These are phyloP conservation scores for Panurus biarmicus DNA, from an alignment of 2,113 vertebrate genomes.

Conservation along the genomic window DNA sequence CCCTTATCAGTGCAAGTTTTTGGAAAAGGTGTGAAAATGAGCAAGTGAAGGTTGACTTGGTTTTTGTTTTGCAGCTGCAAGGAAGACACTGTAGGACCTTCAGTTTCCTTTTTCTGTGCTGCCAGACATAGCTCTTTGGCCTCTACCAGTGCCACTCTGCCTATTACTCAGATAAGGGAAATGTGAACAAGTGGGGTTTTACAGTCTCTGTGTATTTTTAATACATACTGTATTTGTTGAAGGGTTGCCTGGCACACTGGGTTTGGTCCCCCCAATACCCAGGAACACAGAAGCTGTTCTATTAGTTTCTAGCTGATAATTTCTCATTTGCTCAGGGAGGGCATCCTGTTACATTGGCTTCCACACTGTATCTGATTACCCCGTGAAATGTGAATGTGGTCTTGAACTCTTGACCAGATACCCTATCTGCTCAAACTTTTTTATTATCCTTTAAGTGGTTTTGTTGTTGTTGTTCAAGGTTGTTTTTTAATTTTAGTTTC, in stretches of 20 bases:
- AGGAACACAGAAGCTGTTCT: neutral
- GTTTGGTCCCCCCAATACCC: neutral
- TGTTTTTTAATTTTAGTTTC: neutral
- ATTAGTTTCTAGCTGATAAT: neutral
- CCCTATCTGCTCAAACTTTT: neutral
- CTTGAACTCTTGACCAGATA: neutral
- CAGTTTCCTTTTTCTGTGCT: neutral
- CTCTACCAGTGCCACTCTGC: neutral
- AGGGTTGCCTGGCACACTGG: neutral
- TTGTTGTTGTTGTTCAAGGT: neutral
- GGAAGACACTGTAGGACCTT: neutral
- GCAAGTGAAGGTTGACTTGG: neutral
- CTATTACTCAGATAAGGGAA: neutral
- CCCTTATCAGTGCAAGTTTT: neutral
- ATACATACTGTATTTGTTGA: neutral
- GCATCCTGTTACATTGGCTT: neutral
- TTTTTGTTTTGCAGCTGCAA: neutral
- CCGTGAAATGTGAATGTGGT: neutral
- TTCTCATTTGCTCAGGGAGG: neutral
- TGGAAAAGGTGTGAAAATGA: neutral
- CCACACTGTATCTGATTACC: neutral
- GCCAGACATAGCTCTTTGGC: neutral
- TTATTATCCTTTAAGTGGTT: neutral
- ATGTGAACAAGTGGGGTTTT: neutral
- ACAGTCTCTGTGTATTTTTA: neutral